A percentile compares a stretch with the other conserved stretches of the same genome.
phyloP scores from a whole-genome alignment of 1,140 invertebrate genomes.

The Leguminivora glycinivorella region DNA sequence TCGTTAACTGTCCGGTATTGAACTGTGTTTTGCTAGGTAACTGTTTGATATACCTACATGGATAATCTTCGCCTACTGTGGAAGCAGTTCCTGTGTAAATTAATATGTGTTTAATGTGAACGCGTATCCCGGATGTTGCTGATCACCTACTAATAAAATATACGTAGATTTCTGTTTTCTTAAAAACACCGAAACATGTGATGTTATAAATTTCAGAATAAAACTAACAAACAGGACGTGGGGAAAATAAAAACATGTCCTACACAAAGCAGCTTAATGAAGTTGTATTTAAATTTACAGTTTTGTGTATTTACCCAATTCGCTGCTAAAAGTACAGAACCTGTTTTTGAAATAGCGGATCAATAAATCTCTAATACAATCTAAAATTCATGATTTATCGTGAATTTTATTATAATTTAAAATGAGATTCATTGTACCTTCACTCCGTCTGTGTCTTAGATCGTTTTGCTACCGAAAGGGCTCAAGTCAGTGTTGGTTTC shows the following conservation, averaged over 20 bases:
- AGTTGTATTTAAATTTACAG: not conserved
- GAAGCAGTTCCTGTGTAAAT: not conserved
- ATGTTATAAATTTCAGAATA: not conserved
- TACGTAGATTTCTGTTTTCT: not conserved
- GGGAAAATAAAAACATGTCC: not conserved
- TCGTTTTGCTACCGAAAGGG: not conserved
- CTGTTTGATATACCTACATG: constrained; percentile 12
- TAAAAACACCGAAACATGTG: not conserved
- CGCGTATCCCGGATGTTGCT: not conserved
- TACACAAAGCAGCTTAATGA: not conserved
- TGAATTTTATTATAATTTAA: constrained; percentile 26
- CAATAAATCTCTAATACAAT: constrained; percentile 24
- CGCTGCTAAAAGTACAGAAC: not conserved
- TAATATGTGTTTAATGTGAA: constrained; percentile 3
- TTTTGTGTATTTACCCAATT: not conserved
- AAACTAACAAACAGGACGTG: not conserved
- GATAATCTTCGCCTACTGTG: not conserved
- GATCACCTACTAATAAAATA: not conserved
- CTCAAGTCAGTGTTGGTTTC: not conserved
- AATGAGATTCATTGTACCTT: constrained; percentile 25
- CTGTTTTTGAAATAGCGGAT: not conserved
- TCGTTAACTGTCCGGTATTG: constrained; percentile 26
- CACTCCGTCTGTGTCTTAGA: constrained; percentile 22
- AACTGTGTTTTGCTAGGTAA: constrained; percentile 15
- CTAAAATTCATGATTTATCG: constrained; percentile 25